Evolutionary conservation across 2,797 vertebrate species (phyloP), one percentile per base, ranked within the genome.

Genomic region (Enteromius viviparus): DNA sequence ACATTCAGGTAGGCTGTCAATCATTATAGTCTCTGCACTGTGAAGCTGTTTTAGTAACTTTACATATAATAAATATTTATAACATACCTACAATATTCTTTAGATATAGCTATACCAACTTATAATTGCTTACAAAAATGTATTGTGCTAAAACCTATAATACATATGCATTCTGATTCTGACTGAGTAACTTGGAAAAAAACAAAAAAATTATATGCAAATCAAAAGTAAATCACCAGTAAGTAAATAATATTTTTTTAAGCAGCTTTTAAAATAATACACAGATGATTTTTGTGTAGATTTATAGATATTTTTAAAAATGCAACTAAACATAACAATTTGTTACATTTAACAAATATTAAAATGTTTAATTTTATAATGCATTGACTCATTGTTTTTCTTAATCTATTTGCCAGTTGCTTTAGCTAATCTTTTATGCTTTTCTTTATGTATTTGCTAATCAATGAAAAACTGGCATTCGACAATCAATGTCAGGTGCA

Each of bases 11-110:
- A 1, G 14, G n/a, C 49, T 69, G 51, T 69, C 78, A 79, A 55
- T 79, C 21, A 42, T 78, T 78, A 47, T 15, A 23, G 2, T 34
- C 17, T 72, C 45, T 32, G 60, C 29, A 64, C n/a, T 12, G 9
- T 47, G 10, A 26, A 40, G 40, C 21, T 42, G 21, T 55, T 34
- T 23, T 76, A n/a, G n/a, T 60, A 58, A 45, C n/a, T 45, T 60
- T 60, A 26, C 53, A 26, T 53, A 53, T 74, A 12, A 62, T 62
- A 60, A 12, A 76, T 45, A 45, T 76, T 34, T 53, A 53, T 55
- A 74, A 74, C 17, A 53, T 53, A 74, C 62, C 12, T 53, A 34
- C 47, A 21, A 71, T 58, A 17, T 32, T 32, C 12, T 74, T 8
- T 34, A n/a, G 34, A 19, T 40, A 55, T 37, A 76, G 32, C 32